Evolutionary conservation across 2,888 invertebrate species (phyloP).

Genomic region (Cephus pygmeus): DNA sequence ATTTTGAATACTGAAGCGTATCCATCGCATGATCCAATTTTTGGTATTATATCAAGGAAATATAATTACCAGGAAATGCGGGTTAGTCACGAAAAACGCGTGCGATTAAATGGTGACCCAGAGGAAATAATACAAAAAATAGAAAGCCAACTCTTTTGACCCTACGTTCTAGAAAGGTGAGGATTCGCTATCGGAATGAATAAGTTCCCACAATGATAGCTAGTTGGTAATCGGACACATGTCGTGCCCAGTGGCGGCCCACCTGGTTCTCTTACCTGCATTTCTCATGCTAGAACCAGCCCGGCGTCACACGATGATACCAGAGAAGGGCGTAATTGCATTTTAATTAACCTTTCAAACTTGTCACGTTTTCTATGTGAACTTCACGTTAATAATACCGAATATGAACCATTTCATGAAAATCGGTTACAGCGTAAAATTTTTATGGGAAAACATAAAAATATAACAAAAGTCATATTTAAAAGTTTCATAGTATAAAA

Average conservation of each 20-base stretch:
- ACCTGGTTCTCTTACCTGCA: constrained; percentile 53
- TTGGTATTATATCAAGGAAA: background rate
- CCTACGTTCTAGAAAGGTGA: background rate
- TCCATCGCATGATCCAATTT: background rate
- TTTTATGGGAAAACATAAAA: background rate
- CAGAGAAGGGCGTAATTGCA: constrained; percentile 31
- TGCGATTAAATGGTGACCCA: background rate
- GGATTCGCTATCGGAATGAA: constrained; percentile 31
- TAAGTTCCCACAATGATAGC: constrained; percentile 59
- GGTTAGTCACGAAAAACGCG: background rate
- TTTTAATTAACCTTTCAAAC: constrained; percentile 40
- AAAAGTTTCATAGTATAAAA: background rate
- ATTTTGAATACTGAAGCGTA: background rate
- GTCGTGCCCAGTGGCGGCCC: constrained; percentile 47
- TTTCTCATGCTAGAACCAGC: constrained; percentile 50
- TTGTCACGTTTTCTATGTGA: constrained; percentile 14
- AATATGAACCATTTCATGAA: background rate
- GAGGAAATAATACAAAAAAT: background rate
- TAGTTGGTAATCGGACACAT: constrained; percentile 53
- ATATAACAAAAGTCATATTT: background rate
- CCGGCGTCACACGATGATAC: constrained; percentile 39
- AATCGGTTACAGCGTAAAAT: background rate
- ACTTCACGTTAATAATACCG: background rate
- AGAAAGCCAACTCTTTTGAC: background rate
- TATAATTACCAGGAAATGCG: background rate